Evolutionary conservation across 2,113 vertebrate species (phyloP), one percentile per base, ranked within the genome.

Genomic region (Petroica traversi): DNA sequence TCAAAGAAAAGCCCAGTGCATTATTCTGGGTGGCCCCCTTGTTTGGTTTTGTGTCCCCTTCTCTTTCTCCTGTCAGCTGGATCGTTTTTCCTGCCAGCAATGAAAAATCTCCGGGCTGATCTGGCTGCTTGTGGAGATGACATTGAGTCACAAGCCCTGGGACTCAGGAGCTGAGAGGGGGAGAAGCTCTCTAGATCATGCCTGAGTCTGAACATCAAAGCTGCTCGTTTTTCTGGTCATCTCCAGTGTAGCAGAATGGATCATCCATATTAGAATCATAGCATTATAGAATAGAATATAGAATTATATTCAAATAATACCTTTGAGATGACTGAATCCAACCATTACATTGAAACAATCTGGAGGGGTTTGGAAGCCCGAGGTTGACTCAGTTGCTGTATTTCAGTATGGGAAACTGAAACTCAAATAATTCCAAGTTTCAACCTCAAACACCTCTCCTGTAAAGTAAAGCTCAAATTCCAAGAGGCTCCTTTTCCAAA

Each of bases 81-180:
- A 26, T 26, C 11, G 19, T 33, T 73, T 69, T 38, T 74, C 17
- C 38, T 63, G 16, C 7, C 26, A 82, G 19, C 25, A 7, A 4
- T 16, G 57, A 23, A 6, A 6, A 16, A 63, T 75, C 10, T 71
- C 17, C 31, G 26, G 46, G 17, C 61, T 78, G 55, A 14, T 48
- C 16, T 80, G 64, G 17, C 22, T 80, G 23, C 8, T 26, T 38
- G 26, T 62, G 38, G 57, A 58, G 49, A 40, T 19, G 40, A 64
- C 19, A 19, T 5, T 22, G 67, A 86, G 11, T 22, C 0, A 0
- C 36, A 51, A 31, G 12, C n/a, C 15, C 28, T 40, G 20, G 19
- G 23, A 34, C 34, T 26, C 11, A 33, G 59, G 24, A 82, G 12
- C 3, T 86, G 62, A 19, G 41, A 38, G 23, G 16, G 10, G 68